Base-by-base conservation (phyloP, 2,797 vertebrate genomes). In the Phrynocephalus forsythii region DNA sequence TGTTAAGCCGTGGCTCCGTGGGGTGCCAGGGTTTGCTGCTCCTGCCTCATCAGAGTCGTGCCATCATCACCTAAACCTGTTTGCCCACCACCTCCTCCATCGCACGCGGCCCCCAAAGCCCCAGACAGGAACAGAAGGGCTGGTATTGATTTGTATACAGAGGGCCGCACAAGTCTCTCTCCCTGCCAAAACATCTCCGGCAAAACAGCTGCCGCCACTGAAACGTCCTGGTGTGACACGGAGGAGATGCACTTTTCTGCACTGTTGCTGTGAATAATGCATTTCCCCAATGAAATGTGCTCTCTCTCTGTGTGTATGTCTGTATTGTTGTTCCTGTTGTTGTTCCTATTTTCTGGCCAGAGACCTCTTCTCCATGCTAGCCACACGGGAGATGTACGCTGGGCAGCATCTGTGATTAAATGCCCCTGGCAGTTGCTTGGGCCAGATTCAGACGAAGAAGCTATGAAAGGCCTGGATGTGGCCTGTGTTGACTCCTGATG, bases 261-360 rank as follows among this genome's bases (percentile, higher is more conserved):
- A 1, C 6, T 1, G 68, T 1, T 1, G 24, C 20, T 22, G 8
- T 2, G 20, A 56, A n/a, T 15, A 60, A 13, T 3, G 18, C 38
- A 67, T 13, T 7, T 78, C 15, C 2, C 26, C 3, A 0, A 0
- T 3, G 72, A 50, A 52, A 38, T 11, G 2, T 13, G 9, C 52
- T 56, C 52, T 56, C 9, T 56, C 52, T 56, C 52, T 56, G 5
- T 56, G 52, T 7, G 0, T 3, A 0, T 83, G 1, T 8, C 5
- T n/a, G 24, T 22, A 85, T 56, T 50, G 26, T 13, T 56, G 52
- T 56, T 56, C 3, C 52, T 0, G 0, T 3, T 69, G 1, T 22
- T 2, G 28, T 18, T 56, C 13, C 52, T 56, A 1, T 56, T 56
- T 56, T 56, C 52, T 56, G 52, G 52, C 52, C 52, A n/a, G 56